These are phyloP conservation scores for Zaprionus capensis DNA, from an alignment of 1,140 invertebrate genomes.

Conservation along the genomic window DNA sequence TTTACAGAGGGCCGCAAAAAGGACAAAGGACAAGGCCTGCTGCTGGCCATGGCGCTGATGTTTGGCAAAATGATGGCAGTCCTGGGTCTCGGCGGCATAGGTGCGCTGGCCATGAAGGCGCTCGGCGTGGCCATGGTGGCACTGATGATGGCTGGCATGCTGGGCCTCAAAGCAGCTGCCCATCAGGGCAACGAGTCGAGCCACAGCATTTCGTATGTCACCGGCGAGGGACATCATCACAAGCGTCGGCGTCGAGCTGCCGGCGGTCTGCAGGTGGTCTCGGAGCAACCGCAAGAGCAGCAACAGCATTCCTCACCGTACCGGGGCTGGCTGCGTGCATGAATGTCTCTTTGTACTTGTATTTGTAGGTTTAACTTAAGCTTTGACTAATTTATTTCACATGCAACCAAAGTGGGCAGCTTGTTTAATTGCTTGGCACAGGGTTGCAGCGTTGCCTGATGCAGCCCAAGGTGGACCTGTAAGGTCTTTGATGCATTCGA, in stretches of 20 bases:
- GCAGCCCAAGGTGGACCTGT: neutral
- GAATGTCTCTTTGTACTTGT: slow-evolving; percentile 27
- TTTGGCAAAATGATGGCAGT: slow-evolving; percentile 90
- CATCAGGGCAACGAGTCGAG: slow-evolving; percentile 87
- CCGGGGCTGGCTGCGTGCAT: slow-evolving; percentile 85
- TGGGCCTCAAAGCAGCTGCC: slow-evolving; percentile 89
- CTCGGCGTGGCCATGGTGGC: slow-evolving; percentile 88
- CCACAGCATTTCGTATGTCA: slow-evolving; percentile 89
- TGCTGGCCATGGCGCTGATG: slow-evolving; percentile 89
- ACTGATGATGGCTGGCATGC: slow-evolving; percentile 89
- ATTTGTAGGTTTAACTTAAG: slow-evolving; percentile 45
- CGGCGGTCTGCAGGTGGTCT: slow-evolving; percentile 47
- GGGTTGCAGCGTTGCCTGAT: slow-evolving; percentile 11
- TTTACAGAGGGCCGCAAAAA: slow-evolving; percentile 86
- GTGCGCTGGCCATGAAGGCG: slow-evolving; percentile 90
- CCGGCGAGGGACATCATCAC: slow-evolving; percentile 87
- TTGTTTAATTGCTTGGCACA: slow-evolving; percentile 39
- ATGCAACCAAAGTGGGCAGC: slow-evolving; percentile 41
- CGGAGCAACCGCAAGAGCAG: slow-evolving; percentile 10
- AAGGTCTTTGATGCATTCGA: slow-evolving; percentile 23
- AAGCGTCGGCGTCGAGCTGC: slow-evolving; percentile 81
- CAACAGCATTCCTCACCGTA: slow-evolving; percentile 86
- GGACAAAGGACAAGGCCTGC: slow-evolving; percentile 85
- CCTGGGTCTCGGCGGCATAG: slow-evolving; percentile 89
- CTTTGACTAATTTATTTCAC: slow-evolving; percentile 63